These are phyloP conservation scores for Enchytraeus crypticus DNA, from an alignment of 2,888 invertebrate species.

Conservation along the genomic window DNA sequence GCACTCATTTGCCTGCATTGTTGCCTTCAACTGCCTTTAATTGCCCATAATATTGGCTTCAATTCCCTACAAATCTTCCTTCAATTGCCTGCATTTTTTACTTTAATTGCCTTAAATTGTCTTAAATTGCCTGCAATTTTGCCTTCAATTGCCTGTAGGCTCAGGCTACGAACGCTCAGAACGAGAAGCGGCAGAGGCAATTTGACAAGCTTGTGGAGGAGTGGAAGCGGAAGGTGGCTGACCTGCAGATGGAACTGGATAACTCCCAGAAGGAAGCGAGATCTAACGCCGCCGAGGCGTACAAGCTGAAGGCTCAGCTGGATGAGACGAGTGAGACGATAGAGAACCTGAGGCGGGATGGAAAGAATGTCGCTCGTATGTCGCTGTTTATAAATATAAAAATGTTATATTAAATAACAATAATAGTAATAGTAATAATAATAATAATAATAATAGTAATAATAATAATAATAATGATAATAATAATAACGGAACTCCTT, in stretches of 20 bases:
- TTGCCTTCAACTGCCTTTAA: no score
- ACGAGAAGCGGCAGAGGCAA: conserved; percentile 71
- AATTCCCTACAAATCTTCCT: no score
- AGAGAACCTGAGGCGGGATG: conserved; percentile 95
- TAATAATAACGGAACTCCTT: not conserved
- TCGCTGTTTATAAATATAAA: no score
- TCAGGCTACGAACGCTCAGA: conserved; percentile 24
- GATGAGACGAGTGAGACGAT: conserved; percentile 95
- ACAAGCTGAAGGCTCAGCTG: conserved; percentile 92
- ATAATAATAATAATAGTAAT: not conserved
- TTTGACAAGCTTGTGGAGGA: conserved; percentile 99
- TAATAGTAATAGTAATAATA: no score
- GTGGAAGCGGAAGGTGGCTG: conserved; percentile 98
- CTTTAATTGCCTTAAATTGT: no score
- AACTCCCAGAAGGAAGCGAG: conserved; percentile 98
- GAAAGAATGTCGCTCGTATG: conserved; percentile 89
- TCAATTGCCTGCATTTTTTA: no score
- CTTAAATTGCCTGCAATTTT: no score
- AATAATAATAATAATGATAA: not conserved
- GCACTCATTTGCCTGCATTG: no score
- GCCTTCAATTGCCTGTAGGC: no score
- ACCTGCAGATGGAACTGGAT: conserved; percentile 77
- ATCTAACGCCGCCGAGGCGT: conserved; percentile 97
- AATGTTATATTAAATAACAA: no score
- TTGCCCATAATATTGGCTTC: no score